These are phyloP conservation scores for Cheiracanthium punctorium DNA, from an alignment of 2,888 invertebrate species.

Conservation along the genomic window DNA sequence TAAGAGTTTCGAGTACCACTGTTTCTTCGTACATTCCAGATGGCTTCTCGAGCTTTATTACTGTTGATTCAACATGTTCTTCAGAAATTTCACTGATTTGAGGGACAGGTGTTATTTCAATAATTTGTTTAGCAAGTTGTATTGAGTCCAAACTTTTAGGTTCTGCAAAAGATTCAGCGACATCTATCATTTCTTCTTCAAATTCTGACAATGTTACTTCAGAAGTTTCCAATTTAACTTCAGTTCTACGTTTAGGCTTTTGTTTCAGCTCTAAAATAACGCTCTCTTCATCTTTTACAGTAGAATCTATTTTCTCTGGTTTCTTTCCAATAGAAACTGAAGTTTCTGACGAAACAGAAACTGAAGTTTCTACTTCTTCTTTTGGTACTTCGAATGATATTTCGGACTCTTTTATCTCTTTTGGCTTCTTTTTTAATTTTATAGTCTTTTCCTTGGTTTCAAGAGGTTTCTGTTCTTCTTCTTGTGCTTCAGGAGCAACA, in stretches of 20 bases:
- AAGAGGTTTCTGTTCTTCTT: not conserved
- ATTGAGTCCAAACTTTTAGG: not conserved
- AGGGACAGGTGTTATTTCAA: not conserved
- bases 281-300: constrained; percentile 41
- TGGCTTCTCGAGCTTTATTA: not conserved
- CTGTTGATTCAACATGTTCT: not conserved
- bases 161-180: not conserved
- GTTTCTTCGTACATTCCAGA: not conserved
- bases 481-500: not conserved
- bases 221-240: constrained; percentile 15
- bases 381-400: not conserved
- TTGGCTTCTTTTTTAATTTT: constrained; percentile 7
- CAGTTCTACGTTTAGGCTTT: constrained; percentile 38
- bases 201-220: not conserved
- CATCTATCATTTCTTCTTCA: not conserved
- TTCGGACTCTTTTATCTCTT: constrained; percentile 32
- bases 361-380: not conserved
- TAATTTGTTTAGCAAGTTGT: not conserved
- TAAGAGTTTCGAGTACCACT: not conserved
- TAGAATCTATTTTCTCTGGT: constrained; percentile 40
- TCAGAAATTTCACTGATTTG: not conserved
- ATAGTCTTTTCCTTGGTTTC: constrained; percentile 11
- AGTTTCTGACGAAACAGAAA: too few species aligned
- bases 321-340: not conserved
- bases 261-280: constrained; percentile 68